phyloP scores from a whole-genome alignment of 2,113 vertebrate genomes.

The Microcebus tavaratra region DNA sequence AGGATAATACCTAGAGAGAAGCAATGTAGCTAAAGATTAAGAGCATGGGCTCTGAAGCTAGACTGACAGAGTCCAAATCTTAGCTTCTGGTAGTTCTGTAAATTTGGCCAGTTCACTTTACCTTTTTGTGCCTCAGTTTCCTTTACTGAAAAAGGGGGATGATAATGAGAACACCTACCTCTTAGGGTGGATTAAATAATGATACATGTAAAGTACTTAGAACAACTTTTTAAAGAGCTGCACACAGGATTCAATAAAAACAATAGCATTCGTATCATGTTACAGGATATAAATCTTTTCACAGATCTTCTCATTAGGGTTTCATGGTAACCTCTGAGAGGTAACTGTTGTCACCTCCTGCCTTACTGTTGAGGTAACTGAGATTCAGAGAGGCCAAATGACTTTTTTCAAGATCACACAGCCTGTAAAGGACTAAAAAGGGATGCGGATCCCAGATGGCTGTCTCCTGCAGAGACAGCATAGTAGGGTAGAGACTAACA shows the following conservation, averaged over 20 bases:
- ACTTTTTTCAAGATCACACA: not conserved
- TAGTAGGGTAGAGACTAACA: not conserved
- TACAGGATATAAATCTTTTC: not conserved
- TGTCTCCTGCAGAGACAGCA: not conserved
- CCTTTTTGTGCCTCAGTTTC: not conserved
- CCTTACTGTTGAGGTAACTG: not conserved
- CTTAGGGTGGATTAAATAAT: not conserved
- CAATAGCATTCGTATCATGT: not conserved
- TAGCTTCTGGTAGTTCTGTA: not conserved
- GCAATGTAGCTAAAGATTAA: not conserved
- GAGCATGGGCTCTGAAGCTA: not conserved
- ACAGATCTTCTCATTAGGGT: not conserved
- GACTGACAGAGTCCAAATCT: not conserved
- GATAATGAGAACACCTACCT: not conserved
- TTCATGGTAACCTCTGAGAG: not conserved
- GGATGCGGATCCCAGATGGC: not conserved
- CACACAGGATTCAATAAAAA: not conserved
- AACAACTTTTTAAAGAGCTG: not conserved
- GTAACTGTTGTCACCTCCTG: not conserved
- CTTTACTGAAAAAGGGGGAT: not conserved
- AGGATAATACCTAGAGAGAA: not conserved
- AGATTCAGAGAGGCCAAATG: not conserved
- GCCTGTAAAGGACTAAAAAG: not conserved
- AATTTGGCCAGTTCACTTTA: not conserved
- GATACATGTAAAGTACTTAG: not conserved